A percentile compares a stretch with the other conserved stretches of the same genome.
Conservation (phyloP, 2,797 vertebrate genomes). For the Denticeps clupeoides region DNA sequence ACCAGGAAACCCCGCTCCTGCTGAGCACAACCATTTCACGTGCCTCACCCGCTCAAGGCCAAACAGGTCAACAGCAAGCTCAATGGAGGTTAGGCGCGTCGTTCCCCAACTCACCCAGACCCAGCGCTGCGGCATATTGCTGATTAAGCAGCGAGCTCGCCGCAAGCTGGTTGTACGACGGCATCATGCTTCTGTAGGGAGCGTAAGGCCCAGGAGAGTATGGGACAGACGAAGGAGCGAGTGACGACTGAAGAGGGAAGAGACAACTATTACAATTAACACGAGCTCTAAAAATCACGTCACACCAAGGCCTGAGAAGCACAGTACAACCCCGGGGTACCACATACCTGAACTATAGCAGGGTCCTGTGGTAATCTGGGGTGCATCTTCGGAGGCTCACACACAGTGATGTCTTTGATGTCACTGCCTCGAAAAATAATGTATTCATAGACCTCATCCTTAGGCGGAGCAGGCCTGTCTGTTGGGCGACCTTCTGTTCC, state of each 20-base stretch:
- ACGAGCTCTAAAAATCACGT: no score
- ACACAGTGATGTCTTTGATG: conserved; percentile 88
- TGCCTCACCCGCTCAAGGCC: background rate
- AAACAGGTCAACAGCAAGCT: background rate
- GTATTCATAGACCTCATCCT: conserved; percentile 89
- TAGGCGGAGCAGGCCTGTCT: conserved; percentile 76
- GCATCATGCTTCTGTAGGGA: conserved; percentile 71
- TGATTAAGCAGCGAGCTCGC: conserved; percentile 80
- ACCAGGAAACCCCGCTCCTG: conserved; percentile 65
- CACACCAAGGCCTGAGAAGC: no score
- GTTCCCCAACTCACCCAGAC: conserved; percentile 70
- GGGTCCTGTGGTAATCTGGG: conserved; percentile 84
- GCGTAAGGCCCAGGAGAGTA: conserved; percentile 72
- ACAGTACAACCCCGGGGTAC: no score
- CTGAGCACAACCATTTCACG: no score
- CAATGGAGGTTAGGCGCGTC: background rate
- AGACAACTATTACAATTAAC: background rate
- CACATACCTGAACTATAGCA: conserved; percentile 81
- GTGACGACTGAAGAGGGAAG: conserved; percentile 39
- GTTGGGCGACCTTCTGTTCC: conserved; percentile 92
- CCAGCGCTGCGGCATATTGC: conserved; percentile 81
- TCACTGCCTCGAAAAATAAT: conserved; percentile 95
- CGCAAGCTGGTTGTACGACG: conserved; percentile 77
- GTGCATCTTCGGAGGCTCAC: conserved; percentile 78
- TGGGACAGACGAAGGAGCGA: conserved; percentile 55